phyloP scores from a whole-genome alignment of 2,888 invertebrate genomes.

The Uropetala carovei region DNA sequence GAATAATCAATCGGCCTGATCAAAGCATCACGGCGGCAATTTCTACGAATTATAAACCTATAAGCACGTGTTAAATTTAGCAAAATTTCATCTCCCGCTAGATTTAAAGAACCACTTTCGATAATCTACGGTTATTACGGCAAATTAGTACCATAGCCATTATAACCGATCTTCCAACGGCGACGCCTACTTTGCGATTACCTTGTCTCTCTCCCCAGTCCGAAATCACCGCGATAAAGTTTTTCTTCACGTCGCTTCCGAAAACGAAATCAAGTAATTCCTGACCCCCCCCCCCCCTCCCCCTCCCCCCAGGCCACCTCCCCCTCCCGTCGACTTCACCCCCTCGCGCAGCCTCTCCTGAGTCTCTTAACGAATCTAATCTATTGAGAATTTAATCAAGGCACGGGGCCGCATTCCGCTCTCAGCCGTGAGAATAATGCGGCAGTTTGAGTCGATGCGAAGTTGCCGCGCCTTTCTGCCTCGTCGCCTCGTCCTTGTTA shows the following conservation, averaged over 20 bases:
- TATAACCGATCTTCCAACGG: no score
- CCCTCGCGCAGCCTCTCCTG: not conserved
- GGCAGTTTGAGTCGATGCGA: not conserved
- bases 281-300: not conserved
- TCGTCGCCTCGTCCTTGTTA: not conserved
- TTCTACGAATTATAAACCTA: no score
- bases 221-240: conserved; percentile 23
- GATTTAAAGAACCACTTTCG: no score
- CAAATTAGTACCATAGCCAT: no score
- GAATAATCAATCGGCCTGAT: no score
- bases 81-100: no score
- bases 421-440: not conserved
- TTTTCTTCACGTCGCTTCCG: not conserved
- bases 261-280: conserved; percentile 21
- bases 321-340: not conserved
- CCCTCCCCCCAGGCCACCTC: no score
- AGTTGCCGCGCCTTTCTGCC: not conserved
- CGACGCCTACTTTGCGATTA: no score
- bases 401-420: not conserved
- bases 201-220: not conserved
- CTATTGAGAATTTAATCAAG: conserved; percentile 24
- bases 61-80: no score
- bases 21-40: no score
- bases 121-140: no score
- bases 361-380: conserved; percentile 43